phyloP scores from a whole-genome alignment of 2,113 vertebrate genomes.

The Addax nasomaculatus region DNA sequence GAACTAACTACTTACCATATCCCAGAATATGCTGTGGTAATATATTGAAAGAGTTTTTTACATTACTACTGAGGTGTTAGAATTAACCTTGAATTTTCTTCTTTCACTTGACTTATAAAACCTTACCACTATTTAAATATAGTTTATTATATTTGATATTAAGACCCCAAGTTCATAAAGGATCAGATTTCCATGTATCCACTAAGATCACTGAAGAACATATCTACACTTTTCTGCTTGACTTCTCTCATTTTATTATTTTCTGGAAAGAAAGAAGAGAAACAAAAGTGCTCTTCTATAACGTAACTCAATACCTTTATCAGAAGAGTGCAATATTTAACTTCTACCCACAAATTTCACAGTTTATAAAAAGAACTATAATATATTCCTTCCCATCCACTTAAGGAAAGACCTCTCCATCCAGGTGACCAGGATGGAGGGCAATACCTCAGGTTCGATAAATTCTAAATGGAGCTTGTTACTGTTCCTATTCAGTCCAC shows the following conservation, averaged over 20 bases:
- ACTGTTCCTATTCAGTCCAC: background rate
- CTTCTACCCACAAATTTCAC: background rate
- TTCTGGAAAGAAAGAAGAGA: background rate
- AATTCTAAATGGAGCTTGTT: background rate
- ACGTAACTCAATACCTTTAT: background rate
- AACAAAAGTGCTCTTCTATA: background rate
- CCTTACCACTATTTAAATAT: background rate
- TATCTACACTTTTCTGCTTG: background rate
- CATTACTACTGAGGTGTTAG: background rate
- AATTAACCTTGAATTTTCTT: conserved; percentile 38
- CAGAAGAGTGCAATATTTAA: background rate
- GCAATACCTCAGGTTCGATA: background rate
- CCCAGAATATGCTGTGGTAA: background rate
- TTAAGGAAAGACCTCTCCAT: background rate
- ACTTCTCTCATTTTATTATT: conserved; percentile 34
- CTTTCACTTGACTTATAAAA: conserved; percentile 18
- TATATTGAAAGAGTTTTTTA: background rate
- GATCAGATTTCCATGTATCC: conserved; percentile 36
- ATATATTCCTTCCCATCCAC: background rate
- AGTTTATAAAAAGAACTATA: background rate
- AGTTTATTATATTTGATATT: background rate
- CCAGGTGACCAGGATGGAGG: background rate
- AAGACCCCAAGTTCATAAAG: conserved; percentile 35
- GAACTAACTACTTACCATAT: background rate
- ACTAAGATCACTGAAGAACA: conserved; percentile 34